These are phyloP conservation scores for Cichlasoma orientale DNA, from an alignment of 2,797 vertebrate species.

Conservation along the genomic window DNA sequence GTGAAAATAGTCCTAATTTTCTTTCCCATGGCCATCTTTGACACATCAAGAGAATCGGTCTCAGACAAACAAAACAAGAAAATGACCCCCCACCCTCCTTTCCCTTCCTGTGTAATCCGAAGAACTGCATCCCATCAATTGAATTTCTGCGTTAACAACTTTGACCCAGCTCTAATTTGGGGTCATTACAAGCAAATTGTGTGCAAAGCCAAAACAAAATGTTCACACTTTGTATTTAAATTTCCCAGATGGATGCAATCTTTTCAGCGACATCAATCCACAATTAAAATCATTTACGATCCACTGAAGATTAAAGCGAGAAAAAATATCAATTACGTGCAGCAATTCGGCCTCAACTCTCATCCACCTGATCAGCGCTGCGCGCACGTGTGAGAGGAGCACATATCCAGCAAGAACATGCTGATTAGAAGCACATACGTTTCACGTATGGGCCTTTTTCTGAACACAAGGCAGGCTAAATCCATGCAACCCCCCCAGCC, in stretches of 20 bases:
- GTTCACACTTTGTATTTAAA: conserved; percentile 48
- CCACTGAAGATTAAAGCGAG: conserved; percentile 47
- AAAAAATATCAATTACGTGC: conserved; percentile 5
- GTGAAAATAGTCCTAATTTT: conserved; percentile 39
- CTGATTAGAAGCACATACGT: conserved; percentile 39
- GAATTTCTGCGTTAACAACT: conserved; percentile 47
- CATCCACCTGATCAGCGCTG: conserved; percentile 25
- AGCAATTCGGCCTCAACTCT: conserved; percentile 7
- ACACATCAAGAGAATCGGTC: conserved; percentile 19
- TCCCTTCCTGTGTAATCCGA: conserved; percentile 22
- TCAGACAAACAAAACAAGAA: conserved; percentile 2
- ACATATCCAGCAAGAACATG: conserved; percentile 3
- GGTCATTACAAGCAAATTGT: conserved; percentile 52
- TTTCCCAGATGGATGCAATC: conserved; percentile 39
- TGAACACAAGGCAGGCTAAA: conserved; percentile 12
- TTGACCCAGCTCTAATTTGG: conserved; percentile 47
- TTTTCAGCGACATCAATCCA: conserved; percentile 52
- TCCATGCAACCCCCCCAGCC: neutral
- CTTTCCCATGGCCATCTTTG: conserved; percentile 36
- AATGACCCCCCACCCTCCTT: neutral
- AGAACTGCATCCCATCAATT: conserved; percentile 14
- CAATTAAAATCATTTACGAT: conserved; percentile 39
- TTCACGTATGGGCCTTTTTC: conserved; percentile 16
- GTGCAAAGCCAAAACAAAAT: conserved; percentile 51
- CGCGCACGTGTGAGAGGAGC: neutral